phyloP scores from a whole-genome alignment of 2,797 vertebrate species.

The Gobio occitaniae region DNA sequence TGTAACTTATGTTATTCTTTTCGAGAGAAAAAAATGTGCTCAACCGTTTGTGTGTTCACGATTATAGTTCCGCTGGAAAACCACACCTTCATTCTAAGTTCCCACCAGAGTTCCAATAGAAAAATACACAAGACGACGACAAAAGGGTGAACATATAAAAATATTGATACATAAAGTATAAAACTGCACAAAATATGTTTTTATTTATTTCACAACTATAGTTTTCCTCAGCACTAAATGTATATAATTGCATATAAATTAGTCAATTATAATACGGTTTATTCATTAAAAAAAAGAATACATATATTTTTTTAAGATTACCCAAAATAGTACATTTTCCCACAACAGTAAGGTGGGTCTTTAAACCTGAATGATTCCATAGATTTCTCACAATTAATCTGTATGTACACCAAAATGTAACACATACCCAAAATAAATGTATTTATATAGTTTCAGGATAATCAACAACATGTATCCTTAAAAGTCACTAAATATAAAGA shows the following conservation, averaged over 20 bases:
- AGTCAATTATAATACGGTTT: background rate
- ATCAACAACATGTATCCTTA: background rate
- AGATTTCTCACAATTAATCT: background rate
- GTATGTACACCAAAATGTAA: background rate
- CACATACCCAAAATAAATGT: background rate
- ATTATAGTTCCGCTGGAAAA: conserved; percentile 3
- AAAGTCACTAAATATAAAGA: background rate
- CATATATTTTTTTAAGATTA: background rate
- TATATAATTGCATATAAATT: too few relatives aligned
- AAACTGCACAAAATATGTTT: background rate
- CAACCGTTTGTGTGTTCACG: accelerated
- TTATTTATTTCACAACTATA: background rate
- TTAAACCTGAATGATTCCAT: background rate
- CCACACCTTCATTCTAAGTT: conserved; percentile 2
- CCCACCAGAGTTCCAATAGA: background rate
- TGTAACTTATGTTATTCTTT: background rate
- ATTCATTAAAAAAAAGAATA: background rate
- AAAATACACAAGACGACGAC: background rate
- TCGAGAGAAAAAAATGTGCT: background rate
- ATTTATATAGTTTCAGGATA: background rate
- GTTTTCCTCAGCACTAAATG: background rate
- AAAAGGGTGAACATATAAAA: background rate
- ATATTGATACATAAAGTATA: background rate
- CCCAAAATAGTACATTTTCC: background rate
- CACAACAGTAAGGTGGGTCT: background rate